phyloP scores from a whole-genome alignment of 1,140 invertebrate genomes.

The Drosophila pallidifrons region DNA sequence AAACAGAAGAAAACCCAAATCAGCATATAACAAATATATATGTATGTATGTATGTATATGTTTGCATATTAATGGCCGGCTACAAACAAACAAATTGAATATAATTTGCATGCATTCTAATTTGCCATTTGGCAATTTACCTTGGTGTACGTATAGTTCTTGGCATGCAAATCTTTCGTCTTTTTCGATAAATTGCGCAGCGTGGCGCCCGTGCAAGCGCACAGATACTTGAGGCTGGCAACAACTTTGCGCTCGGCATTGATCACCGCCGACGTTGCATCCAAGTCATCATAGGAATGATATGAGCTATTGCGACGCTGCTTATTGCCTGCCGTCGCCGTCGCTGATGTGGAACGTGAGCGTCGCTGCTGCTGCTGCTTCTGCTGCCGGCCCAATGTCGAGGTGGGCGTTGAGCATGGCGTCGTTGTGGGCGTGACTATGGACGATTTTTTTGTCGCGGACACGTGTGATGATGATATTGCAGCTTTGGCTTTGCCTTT shows the following conservation, averaged over 20 bases:
- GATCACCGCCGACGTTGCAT: slow-evolving; percentile 63
- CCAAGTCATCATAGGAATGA: slow-evolving; percentile 78
- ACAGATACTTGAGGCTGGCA: slow-evolving; percentile 77
- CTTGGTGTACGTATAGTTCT: slow-evolving; percentile 81
- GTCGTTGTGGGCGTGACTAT: slow-evolving; percentile 29
- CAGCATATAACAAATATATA: slow-evolving; percentile 17
- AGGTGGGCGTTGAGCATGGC: slow-evolving; percentile 17
- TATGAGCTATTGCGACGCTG: slow-evolving; percentile 73
- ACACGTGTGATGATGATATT: slow-evolving; percentile 68
- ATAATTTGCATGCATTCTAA: slow-evolving; percentile 22
- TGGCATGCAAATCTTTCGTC: slow-evolving; percentile 81
- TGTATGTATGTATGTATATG: too few relatives aligned
- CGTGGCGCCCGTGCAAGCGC: slow-evolving; percentile 79
- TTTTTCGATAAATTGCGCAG: slow-evolving; percentile 80
- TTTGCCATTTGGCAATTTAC: slow-evolving; percentile 69
- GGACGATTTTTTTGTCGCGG: slow-evolving; percentile 66
- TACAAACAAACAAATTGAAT: slow-evolving; percentile 1
- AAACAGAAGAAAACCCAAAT: slow-evolving; percentile 31
- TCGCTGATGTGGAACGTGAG: slow-evolving; percentile 58
- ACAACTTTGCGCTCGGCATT: slow-evolving; percentile 78
- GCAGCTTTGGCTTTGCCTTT: slow-evolving; percentile 21
- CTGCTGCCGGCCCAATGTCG: slow-evolving; percentile 38
- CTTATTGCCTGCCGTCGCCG: slow-evolving; percentile 49
- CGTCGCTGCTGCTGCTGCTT: slow-evolving; percentile 31
- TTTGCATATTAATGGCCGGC: slow-evolving; percentile 16